These are phyloP conservation scores for Meloidogyne hapla DNA, from an alignment of 1,140 invertebrate species.

Conservation along the genomic window DNA sequence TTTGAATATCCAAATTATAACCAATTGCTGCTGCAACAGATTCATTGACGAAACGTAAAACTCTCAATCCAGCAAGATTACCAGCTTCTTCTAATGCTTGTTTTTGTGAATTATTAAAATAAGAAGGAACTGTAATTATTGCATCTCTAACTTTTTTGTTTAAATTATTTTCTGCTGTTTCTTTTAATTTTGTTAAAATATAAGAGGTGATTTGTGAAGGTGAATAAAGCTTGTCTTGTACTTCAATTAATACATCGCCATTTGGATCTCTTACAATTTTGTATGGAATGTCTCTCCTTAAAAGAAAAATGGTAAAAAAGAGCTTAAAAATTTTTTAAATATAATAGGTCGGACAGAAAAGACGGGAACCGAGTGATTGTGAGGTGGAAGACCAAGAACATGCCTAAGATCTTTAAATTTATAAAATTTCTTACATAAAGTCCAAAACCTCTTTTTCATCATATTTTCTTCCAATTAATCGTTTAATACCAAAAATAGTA, in stretches of 20 bases:
- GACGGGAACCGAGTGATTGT: too few relatives aligned
- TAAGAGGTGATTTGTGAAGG: conserved; percentile 93
- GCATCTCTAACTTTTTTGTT: conserved; percentile 82
- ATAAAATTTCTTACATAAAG: too few relatives aligned
- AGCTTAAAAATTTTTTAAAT: too few relatives aligned
- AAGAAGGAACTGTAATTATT: conserved; percentile 89
- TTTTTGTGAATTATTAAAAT: conserved; percentile 92
- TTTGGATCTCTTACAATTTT: conserved; percentile 90
- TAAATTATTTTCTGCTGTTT: conserved; percentile 86
- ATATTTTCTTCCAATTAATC: too few relatives aligned
- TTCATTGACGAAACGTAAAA: conserved; percentile 76
- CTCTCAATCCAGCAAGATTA: conserved; percentile 91
- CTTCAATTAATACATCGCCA: conserved; percentile 98
- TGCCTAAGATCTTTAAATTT: too few relatives aligned
- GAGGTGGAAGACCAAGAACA: too few relatives aligned
- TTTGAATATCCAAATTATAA: too few relatives aligned
- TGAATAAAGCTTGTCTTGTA: conserved; percentile 88
- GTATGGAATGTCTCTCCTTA: conserved; percentile 85
- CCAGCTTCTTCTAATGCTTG: conserved; percentile 94
- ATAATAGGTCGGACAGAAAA: too few relatives aligned
- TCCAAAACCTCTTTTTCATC: too few relatives aligned
- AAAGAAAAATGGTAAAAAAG: too few relatives aligned
- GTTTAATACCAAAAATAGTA: too few relatives aligned
- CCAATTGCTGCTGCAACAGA: too few relatives aligned
- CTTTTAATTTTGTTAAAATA: conserved; percentile 90